phyloP scores from a whole-genome alignment of 2,888 invertebrate genomes.

The Campaea margaritaria region DNA sequence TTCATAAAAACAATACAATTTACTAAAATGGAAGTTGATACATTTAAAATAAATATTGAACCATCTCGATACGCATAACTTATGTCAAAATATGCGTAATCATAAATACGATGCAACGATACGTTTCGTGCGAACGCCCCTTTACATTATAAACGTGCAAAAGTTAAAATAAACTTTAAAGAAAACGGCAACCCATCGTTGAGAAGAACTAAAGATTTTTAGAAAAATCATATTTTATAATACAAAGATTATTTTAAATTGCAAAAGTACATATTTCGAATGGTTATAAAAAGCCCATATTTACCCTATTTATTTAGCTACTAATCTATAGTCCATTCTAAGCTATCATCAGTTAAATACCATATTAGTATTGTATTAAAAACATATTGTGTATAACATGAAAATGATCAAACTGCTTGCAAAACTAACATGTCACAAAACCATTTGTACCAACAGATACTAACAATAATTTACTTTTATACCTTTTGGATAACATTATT shows the following conservation, averaged over 20 bases:
- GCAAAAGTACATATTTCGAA: slow-evolving; percentile 35
- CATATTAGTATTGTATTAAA: slow-evolving; percentile 29
- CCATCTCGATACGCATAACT: not conserved
- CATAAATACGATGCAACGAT: slow-evolving; percentile 42
- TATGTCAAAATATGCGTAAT: slow-evolving; percentile 35
- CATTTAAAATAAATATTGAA: not conserved
- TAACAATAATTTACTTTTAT: slow-evolving; percentile 1
- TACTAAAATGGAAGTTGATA: not conserved
- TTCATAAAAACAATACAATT: slow-evolving; percentile 33
- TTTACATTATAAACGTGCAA: slow-evolving; percentile 44
- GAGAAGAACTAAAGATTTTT: slow-evolving; percentile 55
- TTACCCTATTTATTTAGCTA: slow-evolving; percentile 78
- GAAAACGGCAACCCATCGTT: slow-evolving; percentile 51
- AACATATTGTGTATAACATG: slow-evolving; percentile 18
- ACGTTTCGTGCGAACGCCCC: slow-evolving; percentile 9
- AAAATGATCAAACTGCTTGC: slow-evolving; percentile 16
- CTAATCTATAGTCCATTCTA: slow-evolving; percentile 74
- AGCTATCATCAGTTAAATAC: slow-evolving; percentile 62
- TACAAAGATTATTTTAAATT: slow-evolving; percentile 31
- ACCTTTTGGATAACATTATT: not conserved
- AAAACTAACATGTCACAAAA: slow-evolving; percentile 8
- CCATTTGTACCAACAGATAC: not conserved
- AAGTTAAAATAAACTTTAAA: slow-evolving; percentile 48
- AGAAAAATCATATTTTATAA: slow-evolving; percentile 35
- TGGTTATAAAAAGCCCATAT: slow-evolving; percentile 68